Evolutionary conservation across 2,113 vertebrate species (phyloP), one percentile per base, ranked within the genome.

Genomic region (Alosa alosa): DNA sequence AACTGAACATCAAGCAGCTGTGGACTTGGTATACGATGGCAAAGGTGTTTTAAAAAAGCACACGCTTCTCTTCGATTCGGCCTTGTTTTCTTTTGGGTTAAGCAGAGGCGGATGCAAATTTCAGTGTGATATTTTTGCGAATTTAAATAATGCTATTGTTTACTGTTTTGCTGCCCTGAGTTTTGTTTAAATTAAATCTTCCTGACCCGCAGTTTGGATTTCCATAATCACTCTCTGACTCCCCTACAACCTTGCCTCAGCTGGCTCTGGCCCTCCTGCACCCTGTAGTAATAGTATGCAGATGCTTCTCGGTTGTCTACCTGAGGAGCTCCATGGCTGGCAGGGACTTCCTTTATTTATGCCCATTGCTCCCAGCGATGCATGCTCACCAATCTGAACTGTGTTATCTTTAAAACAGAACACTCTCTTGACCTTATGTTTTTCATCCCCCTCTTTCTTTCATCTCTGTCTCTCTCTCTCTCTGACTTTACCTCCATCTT

Each of bases 1-100:
- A 85, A 72, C 8, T 4, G 82, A 83, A 57, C 41, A 20, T 22
- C 6, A 55, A 47, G 83, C 86, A 86, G 86, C 85, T 68, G 84
- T 88, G 82, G 11, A 39, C 72, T 78, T 78, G 36, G 11, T 36
- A 39, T 3, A 39, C 3, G 55, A 44, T 85, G 85, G 47, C 17
- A 41, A 57, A 72, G 45, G 49, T 72, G 82, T 52, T 52, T 52
- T 18, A 3, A 52, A 60, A 60, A 60, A 60, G 55, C 18, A 60
- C 20, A 60, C 55, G 22, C 55, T 22, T 5, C 18, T 60, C 4
- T 41, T 31, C 50, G 83, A 84, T 36, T 5, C 72, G 41, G 25
- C 11, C 13, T 17, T 39, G 31, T 39, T 78, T 44, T 78, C 31
- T 78, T 78, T 78, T 78, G 13, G 11, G 64, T 31, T 31, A 18